phyloP scores from a whole-genome alignment of 2,797 vertebrate species.

The Sebastes matsubarae region DNA sequence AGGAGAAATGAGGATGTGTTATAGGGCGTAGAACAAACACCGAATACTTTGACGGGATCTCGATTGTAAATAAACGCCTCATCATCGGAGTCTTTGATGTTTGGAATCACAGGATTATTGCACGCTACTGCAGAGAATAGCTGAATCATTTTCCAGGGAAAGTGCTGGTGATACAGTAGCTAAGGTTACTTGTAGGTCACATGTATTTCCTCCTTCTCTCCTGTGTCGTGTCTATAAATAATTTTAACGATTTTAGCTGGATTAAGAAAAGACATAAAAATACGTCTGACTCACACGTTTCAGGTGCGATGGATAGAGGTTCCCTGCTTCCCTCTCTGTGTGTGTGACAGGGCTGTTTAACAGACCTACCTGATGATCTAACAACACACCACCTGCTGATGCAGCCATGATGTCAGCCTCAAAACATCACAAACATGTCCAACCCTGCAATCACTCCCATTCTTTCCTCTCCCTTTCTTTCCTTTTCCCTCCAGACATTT shows the following conservation, averaged over 20 bases:
- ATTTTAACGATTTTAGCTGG: not conserved
- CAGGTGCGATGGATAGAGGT: not conserved
- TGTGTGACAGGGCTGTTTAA: constrained; percentile 33
- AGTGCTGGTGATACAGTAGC: not conserved
- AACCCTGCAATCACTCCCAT: constrained; percentile 51
- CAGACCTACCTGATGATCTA: constrained; percentile 63
- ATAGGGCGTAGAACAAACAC: constrained; percentile 27
- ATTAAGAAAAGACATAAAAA: not conserved
- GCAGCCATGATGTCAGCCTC: constrained; percentile 70
- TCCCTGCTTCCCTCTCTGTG: not conserved
- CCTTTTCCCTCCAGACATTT: constrained; percentile 3
- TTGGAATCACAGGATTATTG: constrained; percentile 1
- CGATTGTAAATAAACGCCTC: constrained; percentile 5
- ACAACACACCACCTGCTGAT: constrained; percentile 63
- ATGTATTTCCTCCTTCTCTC: not conserved
- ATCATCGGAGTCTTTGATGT: constrained; percentile 15
- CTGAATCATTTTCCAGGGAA: not conserved
- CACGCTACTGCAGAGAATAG: not conserved
- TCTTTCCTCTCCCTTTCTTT: constrained; percentile 17
- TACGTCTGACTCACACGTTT: not conserved
- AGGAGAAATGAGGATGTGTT: constrained; percentile 37
- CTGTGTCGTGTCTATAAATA: not conserved
- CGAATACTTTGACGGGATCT: constrained; percentile 14
- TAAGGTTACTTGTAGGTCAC: not conserved
- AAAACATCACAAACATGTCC: constrained; percentile 75